Conservation (phyloP, 1,140 invertebrate species). For the Aphis gossypii region DNA sequence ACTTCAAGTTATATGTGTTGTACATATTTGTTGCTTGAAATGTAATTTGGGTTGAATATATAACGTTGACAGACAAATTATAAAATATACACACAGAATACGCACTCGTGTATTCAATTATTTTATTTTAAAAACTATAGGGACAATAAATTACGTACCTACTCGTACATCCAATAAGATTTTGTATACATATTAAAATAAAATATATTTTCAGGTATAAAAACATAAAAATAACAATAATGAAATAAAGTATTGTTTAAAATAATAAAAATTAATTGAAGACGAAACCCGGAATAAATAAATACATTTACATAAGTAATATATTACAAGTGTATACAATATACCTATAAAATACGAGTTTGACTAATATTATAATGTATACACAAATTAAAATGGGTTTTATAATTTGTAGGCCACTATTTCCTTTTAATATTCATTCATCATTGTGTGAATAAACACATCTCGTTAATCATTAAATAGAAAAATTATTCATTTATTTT, state of each 20-base stretch:
- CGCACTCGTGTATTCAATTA: not conserved
- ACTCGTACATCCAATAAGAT: not conserved
- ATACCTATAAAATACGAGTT: constrained; percentile 8
- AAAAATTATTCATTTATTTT: not conserved
- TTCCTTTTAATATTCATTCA: not conserved
- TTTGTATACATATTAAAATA: not conserved
- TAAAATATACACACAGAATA: not conserved
- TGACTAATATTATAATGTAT: not conserved
- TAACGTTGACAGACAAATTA: not conserved
- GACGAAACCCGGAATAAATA: not conserved
- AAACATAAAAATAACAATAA: not conserved
- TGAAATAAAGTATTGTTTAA: constrained; percentile 1
- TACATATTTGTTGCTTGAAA: not conserved
- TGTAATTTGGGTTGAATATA: not conserved
- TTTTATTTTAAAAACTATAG: not conserved
- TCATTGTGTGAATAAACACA: not conserved
- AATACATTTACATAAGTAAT: constrained; percentile 33
- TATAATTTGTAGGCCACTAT: constrained; percentile 1
- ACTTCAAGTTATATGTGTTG: not conserved
- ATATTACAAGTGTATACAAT: not conserved
- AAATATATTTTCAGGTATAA: not conserved
- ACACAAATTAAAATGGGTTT: constrained; percentile 16
- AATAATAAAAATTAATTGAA: constrained; percentile 32
- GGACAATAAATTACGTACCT: not conserved
- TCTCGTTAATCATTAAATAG: not conserved